Evolutionary conservation across 2,797 vertebrate species (phyloP).

Genomic region (Menidia menidia): DNA sequence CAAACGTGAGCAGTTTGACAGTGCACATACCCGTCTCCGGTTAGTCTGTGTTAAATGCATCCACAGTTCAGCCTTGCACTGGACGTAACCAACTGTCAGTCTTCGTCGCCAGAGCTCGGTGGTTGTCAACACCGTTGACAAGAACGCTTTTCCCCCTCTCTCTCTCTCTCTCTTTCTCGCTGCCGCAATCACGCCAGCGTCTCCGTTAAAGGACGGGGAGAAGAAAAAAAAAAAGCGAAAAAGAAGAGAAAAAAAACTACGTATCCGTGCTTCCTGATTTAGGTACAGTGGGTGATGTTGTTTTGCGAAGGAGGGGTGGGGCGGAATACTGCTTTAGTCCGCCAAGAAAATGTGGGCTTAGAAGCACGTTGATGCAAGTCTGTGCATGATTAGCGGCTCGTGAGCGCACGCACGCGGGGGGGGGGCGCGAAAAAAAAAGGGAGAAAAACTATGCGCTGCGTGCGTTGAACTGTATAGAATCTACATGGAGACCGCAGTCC

Average conservation of each 20-base stretch:
- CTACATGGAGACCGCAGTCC: too few relatives aligned
- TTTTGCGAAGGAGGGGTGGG: conserved; percentile 82
- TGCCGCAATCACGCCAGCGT: conserved; percentile 35
- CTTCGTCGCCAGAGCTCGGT: conserved; percentile 43
- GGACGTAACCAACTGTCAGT: conserved; percentile 61
- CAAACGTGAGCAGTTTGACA: conserved; percentile 16
- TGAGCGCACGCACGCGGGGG: not conserved
- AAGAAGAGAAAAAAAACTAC: conserved; percentile 15
- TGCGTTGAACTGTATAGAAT: too few relatives aligned
- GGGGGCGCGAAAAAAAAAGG: too few relatives aligned
- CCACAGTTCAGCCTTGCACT: conserved; percentile 70
- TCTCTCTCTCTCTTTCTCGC: conserved; percentile 21
- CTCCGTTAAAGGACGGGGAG: conserved; percentile 17
- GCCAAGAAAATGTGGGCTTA: conserved; percentile 58
- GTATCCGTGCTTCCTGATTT: conserved; percentile 82
- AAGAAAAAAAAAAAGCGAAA: not conserved
- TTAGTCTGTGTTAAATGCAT: conserved; percentile 74
- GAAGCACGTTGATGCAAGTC: conserved; percentile 67
- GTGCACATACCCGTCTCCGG: conserved; percentile 72
- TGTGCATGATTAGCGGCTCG: conserved; percentile 28
- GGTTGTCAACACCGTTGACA: conserved; percentile 41
- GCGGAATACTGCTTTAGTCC: conserved; percentile 70
- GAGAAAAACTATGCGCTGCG: not conserved
- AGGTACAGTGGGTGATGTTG: conserved; percentile 70
- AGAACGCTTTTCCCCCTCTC: conserved; percentile 26